phyloP scores from a whole-genome alignment of 2,797 vertebrate genomes.

The Sebastes aleutianus region DNA sequence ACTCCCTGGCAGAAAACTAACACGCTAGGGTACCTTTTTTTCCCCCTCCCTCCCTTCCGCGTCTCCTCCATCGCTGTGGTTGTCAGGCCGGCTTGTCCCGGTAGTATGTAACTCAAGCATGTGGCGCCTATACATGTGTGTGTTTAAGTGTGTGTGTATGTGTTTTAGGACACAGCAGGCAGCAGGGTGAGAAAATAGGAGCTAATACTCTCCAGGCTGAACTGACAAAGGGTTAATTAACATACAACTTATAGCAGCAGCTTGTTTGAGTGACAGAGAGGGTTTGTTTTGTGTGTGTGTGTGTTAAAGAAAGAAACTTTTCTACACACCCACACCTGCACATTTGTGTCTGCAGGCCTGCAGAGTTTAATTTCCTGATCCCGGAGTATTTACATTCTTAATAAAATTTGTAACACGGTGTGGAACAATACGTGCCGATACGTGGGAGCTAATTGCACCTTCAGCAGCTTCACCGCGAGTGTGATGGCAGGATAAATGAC shows the following conservation, averaged over 20 bases:
- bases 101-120: slow-evolving; percentile 64
- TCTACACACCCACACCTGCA: background rate
- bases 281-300: slow-evolving; percentile 6
- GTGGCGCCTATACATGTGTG: slow-evolving; percentile 38
- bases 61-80: slow-evolving; percentile 77
- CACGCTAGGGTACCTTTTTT: slow-evolving; percentile 81
- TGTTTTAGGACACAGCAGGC: slow-evolving; percentile 75
- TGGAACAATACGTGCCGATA: slow-evolving; percentile 33
- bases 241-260: slow-evolving; percentile 60
- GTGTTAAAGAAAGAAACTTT: background rate
- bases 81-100: slow-evolving; percentile 82
- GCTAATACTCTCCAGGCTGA: slow-evolving; percentile 76
- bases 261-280: slow-evolving; percentile 37
- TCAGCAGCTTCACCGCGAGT: slow-evolving; percentile 23
- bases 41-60: slow-evolving; percentile 49
- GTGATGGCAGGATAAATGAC: slow-evolving; percentile 23
- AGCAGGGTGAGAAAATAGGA: slow-evolving; percentile 80
- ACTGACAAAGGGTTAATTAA: slow-evolving; percentile 77
- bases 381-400: slow-evolving; percentile 27
- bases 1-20: slow-evolving; percentile 88
- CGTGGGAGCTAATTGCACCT: slow-evolving; percentile 44
- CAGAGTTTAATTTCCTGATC: slow-evolving; percentile 42
- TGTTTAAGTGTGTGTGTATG: slow-evolving; percentile 56
- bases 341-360: slow-evolving; percentile 17
- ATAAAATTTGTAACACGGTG: slow-evolving; percentile 34